Base-by-base conservation (phyloP, 1,140 invertebrate genomes). In the Drosophila fuyamai region DNA sequence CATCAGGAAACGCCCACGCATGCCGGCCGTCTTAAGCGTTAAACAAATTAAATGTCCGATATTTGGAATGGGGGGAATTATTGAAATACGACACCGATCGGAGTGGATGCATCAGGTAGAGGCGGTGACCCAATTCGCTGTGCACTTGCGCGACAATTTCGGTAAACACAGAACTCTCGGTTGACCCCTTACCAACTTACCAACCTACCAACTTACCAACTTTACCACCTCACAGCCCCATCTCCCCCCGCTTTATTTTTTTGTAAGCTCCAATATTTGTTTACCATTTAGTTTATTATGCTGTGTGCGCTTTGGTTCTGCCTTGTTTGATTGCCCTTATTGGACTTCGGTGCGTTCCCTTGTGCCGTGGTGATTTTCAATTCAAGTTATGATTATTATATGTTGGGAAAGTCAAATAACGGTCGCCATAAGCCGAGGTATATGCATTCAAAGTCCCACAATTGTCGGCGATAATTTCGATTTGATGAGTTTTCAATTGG, bases 201-300 rank as follows among this genome's bases (percentile, higher is more conserved):
- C 14, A 6, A n/a, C 44, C 6, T n/a, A n/a, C 12, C 27, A 23
- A 27, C 54, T 14, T 29, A 29, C 29, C 29, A 32, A 6, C 29
- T 32, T 14, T 29, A 29, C 29, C 29, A 32, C 29, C 29, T 32
- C 29, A 32, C 6, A 7, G 7, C 47, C 62, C 40, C 46, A 18
- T 18, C 13, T 43, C 29, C 7, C 35, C 41, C 12, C 10, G 8
- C 5, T 32, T 32, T 8, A 7, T 27, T 44, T 58, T 41, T 59
- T 58, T 43, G 67, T 68, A 29, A 70, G 53, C 55, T 48, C 36
- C 53, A 83, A 89, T 89, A 88, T 80, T 89, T 89, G 84, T 84
- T 84, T 80, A 84, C 76, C 84, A 88, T 89, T 89, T 88, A 89
- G 80, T 80, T 88, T 88, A 84, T 89, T 88, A 88, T 88, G 84